These are phyloP conservation scores for Patella vulgata DNA, from an alignment of 1,140 invertebrate species.

Conservation along the genomic window DNA sequence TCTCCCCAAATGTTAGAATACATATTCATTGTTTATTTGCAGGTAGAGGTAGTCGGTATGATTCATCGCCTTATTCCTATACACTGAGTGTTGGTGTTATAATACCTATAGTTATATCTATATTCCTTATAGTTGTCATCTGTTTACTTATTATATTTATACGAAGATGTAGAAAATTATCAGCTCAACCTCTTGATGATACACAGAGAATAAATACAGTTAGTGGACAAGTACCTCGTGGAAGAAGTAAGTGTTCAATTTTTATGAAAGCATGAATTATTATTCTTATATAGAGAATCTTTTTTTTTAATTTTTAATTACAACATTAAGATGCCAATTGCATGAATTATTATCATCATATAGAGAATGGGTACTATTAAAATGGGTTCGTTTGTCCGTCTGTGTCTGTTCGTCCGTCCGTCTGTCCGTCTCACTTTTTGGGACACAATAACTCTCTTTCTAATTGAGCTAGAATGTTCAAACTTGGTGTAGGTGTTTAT, in stretches of 20 bases:
- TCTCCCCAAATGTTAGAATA: too few species aligned
- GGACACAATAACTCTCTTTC: too few species aligned
- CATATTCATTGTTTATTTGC: background rate
- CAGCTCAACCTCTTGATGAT: background rate
- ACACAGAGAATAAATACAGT: conserved; percentile 20
- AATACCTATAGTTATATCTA: conserved; percentile 40
- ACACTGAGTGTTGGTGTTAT: conserved; percentile 39
- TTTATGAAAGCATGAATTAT: background rate
- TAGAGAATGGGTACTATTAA: too few species aligned
- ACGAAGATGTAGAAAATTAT: conserved; percentile 36
- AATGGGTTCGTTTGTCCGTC: too few species aligned
- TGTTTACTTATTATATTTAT: conserved; percentile 42
- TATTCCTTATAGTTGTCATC: conserved; percentile 42
- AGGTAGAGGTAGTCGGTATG: conserved; percentile 1
- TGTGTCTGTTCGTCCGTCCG: too few species aligned
- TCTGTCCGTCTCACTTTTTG: too few species aligned
- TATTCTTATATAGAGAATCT: background rate
- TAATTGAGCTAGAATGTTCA: too few species aligned
- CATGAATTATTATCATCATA: too few species aligned
- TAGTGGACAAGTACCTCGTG: conserved; percentile 19
- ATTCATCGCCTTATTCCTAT: conserved; percentile 1
- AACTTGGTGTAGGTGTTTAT: too few species aligned
- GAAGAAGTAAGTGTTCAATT: conserved; percentile 22
- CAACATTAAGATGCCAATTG: too few species aligned
- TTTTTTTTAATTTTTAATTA: too few species aligned